Evolutionary conservation across 2,888 invertebrate species (phyloP).

Genomic region (Machimus rusticus): DNA sequence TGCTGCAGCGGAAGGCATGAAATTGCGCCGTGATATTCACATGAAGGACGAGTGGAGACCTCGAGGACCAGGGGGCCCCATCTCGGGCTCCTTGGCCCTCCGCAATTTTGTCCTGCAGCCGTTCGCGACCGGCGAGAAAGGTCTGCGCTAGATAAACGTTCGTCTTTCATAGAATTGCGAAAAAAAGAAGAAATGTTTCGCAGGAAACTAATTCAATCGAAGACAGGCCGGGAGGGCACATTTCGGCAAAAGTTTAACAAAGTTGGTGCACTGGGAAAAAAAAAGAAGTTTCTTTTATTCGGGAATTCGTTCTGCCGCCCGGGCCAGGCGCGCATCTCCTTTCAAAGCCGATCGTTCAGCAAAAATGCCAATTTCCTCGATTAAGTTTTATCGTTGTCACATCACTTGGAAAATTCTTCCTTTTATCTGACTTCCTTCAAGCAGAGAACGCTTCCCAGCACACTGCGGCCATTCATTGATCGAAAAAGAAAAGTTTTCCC

Average conservation of each 20-base stretch:
- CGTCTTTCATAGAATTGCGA: slow-evolving; percentile 34
- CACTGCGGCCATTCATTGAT: slow-evolving; percentile 35
- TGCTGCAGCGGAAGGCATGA: slow-evolving; percentile 16
- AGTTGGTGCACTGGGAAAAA: slow-evolving; percentile 40
- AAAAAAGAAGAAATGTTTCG: slow-evolving; percentile 38
- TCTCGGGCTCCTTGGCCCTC: background rate
- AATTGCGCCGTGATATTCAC: slow-evolving; percentile 20
- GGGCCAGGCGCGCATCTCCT: slow-evolving; percentile 37
- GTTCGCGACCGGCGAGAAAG: background rate
- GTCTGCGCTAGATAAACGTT: slow-evolving; percentile 43
- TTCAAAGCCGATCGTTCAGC: slow-evolving; percentile 47
- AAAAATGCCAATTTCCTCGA: slow-evolving; percentile 47
- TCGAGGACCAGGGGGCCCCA: background rate
- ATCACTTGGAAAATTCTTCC: slow-evolving; percentile 45
- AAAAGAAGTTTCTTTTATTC: slow-evolving; percentile 38
- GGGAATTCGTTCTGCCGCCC: background rate
- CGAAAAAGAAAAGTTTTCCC: slow-evolving; percentile 34
- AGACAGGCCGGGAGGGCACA: slow-evolving; percentile 25
- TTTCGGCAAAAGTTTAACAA: slow-evolving; percentile 34
- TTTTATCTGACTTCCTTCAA: slow-evolving; percentile 38
- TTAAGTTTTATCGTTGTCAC: slow-evolving; percentile 47
- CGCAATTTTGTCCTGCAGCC: background rate
- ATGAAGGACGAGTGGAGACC: slow-evolving; percentile 27
- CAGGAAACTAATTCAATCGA: slow-evolving; percentile 46
- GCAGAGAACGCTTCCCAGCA: slow-evolving; percentile 12